Evolutionary conservation across 2,113 vertebrate species (phyloP).

Genomic region (Caranx ignobilis): DNA sequence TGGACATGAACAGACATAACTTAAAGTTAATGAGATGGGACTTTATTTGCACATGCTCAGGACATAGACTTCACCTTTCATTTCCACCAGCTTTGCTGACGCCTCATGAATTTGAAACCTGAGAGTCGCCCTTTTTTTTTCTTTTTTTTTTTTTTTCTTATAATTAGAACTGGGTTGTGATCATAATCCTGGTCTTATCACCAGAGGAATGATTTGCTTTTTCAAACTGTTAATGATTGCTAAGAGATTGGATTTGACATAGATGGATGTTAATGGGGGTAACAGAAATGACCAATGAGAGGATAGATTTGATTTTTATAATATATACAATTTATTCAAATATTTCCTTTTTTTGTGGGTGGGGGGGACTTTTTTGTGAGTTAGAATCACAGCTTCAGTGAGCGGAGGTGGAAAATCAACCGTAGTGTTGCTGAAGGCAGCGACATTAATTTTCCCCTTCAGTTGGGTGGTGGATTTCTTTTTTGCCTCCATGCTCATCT

Average conservation of each 20-base stretch:
- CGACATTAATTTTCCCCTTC: conserved; percentile 58
- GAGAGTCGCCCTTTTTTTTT: conserved; percentile 28
- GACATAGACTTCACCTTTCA: conserved; percentile 56
- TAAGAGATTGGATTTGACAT: conserved; percentile 9
- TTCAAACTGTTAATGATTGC: conserved; percentile 23
- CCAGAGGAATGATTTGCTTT: conserved; percentile 25
- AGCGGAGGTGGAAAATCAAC: conserved; percentile 24
- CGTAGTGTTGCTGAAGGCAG: conserved; percentile 43
- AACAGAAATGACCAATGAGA: background rate
- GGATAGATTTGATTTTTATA: conserved; percentile 7
- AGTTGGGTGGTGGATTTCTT: conserved; percentile 60
- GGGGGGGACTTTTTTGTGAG: conserved; percentile 13
- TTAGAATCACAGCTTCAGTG: background rate
- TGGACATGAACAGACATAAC: conserved; percentile 80
- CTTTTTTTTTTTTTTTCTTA: conserved; percentile 46
- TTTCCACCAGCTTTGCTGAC: conserved; percentile 38
- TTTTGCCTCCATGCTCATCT: conserved; percentile 59
- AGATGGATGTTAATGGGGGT: background rate
- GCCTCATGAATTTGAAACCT: conserved; percentile 42
- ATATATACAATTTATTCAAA: background rate
- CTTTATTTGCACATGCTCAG: conserved; percentile 78
- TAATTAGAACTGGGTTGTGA: conserved; percentile 43
- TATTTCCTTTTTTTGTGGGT: background rate
- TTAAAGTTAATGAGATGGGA: conserved; percentile 79
- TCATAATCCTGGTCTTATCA: conserved; percentile 34